Conservation (phyloP, 2,113 vertebrate genomes). For the Thalassoma bifasciatum region DNA sequence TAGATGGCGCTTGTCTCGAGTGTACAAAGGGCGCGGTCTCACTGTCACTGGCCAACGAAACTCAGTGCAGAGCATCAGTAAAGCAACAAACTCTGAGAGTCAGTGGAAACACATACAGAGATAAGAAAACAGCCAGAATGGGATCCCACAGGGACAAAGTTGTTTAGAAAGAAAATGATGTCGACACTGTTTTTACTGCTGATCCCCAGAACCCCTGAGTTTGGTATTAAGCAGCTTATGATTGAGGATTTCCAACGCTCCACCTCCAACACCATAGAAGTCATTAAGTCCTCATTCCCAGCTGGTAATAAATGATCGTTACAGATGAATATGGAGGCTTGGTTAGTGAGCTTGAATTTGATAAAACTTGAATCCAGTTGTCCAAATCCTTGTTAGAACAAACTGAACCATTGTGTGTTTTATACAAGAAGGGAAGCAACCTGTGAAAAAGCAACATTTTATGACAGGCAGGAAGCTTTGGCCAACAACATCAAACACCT, state of each 20-base stretch:
- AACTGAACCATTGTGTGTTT: background rate
- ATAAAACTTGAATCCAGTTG: background rate
- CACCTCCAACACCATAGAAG: background rate
- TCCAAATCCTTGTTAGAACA: background rate
- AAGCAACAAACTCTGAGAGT: no score
- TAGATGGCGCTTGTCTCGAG: no score
- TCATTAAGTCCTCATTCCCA: background rate
- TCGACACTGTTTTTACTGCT: no score
- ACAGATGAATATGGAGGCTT: background rate
- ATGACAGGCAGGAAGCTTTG: background rate
- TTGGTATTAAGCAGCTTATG: background rate
- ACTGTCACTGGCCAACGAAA: no score
- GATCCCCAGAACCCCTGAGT: background rate
- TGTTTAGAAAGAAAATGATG: background rate
- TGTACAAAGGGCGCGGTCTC: no score
- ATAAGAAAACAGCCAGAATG: background rate
- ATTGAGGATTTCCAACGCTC: background rate
- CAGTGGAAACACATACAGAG: background rate
- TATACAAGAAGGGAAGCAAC: background rate
- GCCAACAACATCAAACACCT: conserved; percentile 3
- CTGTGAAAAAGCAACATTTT: background rate
- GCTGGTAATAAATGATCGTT: background rate
- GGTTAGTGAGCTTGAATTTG: background rate
- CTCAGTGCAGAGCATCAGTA: no score
- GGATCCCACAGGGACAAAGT: background rate